Conservation (phyloP, 2,888 invertebrate species). For the Acleris emargana region DNA sequence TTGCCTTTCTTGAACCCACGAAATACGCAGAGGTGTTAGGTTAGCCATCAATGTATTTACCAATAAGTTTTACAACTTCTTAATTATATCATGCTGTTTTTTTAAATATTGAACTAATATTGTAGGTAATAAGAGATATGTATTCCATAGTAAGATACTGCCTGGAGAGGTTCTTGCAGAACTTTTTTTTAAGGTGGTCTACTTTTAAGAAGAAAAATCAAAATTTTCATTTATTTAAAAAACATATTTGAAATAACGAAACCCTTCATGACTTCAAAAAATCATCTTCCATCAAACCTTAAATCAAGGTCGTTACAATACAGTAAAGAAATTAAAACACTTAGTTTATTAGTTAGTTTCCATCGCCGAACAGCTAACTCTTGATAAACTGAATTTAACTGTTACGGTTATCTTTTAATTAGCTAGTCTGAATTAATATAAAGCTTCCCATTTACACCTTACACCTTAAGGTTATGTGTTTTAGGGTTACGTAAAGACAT, state of each 20-base stretch:
- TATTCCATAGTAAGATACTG: too few species aligned
- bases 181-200: too few species aligned
- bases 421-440: slow-evolving; percentile 20
- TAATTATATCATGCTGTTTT: too few species aligned
- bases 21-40: too few species aligned
- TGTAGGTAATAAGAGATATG: too few species aligned
- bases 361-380: not conserved
- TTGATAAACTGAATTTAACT: slow-evolving; percentile 8
- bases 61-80: too few species aligned
- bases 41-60: too few species aligned
- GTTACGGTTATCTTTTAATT: slow-evolving; percentile 23
- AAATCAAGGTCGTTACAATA: slow-evolving; percentile 25
- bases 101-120: too few species aligned
- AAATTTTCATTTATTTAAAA: too few species aligned
- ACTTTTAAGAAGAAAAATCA: too few species aligned
- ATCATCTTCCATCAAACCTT: not conserved
- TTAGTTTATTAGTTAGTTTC: slow-evolving; percentile 7
- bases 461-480: not conserved
- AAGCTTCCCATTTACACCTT: not conserved
- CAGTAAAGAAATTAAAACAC: slow-evolving; percentile 5
- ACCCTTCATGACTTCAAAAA: not conserved
- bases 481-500: not conserved
- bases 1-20: too few species aligned
- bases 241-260: not conserved
- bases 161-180: too few species aligned